phyloP scores from a whole-genome alignment of 2,797 vertebrate genomes.

The Semaprochilodus insignis region DNA sequence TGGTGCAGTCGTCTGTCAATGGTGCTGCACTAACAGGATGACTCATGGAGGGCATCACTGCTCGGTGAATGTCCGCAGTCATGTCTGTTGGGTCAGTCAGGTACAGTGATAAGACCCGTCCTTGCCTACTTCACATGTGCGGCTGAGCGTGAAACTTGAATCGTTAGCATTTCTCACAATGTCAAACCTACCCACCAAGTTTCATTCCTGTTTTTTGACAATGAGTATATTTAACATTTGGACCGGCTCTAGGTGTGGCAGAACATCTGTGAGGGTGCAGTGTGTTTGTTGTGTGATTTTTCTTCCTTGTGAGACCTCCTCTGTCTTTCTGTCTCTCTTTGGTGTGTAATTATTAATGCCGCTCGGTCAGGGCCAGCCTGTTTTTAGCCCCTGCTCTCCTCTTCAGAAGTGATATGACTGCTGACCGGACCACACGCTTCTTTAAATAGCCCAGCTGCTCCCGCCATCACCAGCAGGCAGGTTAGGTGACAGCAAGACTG shows the following conservation, averaged over 20 bases:
- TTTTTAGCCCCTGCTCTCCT: slow-evolving; percentile 31
- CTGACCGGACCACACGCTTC: slow-evolving; percentile 37
- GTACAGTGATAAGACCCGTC: no score
- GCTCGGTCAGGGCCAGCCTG: slow-evolving; percentile 31
- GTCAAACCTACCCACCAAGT: no score
- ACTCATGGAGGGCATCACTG: no score
- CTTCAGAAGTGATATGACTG: slow-evolving; percentile 18
- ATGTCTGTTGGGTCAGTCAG: no score
- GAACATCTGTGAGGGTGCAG: slow-evolving; percentile 28
- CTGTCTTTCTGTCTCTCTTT: not conserved
- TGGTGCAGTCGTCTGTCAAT: no score
- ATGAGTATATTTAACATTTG: no score
- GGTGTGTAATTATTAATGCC: slow-evolving; percentile 47
- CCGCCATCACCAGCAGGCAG: slow-evolving; percentile 21
- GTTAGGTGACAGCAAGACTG: not conserved
- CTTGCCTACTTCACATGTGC: no score
- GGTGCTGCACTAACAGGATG: no score
- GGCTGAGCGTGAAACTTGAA: no score
- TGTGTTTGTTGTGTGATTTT: not conserved
- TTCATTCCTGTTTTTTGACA: no score
- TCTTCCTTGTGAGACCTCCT: not conserved
- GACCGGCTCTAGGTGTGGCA: not conserved
- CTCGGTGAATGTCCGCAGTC: no score
- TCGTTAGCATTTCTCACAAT: no score
- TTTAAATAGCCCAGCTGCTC: slow-evolving; percentile 38